phyloP scores from a whole-genome alignment of 2,113 vertebrate genomes.

The Pelecanoides urinatrix region DNA sequence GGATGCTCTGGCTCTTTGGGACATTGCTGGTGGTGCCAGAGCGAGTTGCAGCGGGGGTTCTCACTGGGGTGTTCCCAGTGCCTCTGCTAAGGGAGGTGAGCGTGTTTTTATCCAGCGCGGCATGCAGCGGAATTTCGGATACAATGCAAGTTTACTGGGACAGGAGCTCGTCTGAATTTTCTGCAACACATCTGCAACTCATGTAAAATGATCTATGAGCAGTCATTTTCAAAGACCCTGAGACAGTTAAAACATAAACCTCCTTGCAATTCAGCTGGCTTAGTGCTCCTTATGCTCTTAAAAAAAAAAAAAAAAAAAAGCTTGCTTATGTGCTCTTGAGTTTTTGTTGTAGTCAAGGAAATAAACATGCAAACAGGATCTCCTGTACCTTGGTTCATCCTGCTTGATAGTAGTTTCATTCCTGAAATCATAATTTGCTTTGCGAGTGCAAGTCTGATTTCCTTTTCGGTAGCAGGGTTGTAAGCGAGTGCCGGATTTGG shows the following conservation, averaged over 20 bases:
- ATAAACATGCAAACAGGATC: constrained; percentile 27
- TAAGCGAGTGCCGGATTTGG: accelerated
- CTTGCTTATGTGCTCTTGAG: not conserved
- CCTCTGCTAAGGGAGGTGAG: not conserved
- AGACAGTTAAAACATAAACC: not conserved
- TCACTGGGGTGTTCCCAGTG: not conserved
- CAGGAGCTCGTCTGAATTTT: not conserved
- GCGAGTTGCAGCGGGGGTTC: not conserved
- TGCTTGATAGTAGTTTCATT: not conserved
- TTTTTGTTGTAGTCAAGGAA: constrained; percentile 18
- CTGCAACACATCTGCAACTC: not conserved
- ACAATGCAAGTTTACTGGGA: not conserved
- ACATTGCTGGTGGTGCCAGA: not conserved
- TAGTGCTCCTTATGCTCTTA: not conserved
- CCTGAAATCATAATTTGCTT: not conserved
- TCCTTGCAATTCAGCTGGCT: not conserved
- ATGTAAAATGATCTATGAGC: not conserved
- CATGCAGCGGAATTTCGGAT: not conserved
- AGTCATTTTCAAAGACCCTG: not conserved
- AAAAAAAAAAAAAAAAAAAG: not conserved
- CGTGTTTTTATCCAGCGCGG: accelerated
- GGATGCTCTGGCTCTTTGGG: not conserved
- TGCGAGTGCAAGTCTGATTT: not conserved
- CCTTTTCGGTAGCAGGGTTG: not conserved
- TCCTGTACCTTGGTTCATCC: not conserved